Evolutionary conservation across 1,140 invertebrate species (phyloP).

Genomic region (Drosophila bocqueti): DNA sequence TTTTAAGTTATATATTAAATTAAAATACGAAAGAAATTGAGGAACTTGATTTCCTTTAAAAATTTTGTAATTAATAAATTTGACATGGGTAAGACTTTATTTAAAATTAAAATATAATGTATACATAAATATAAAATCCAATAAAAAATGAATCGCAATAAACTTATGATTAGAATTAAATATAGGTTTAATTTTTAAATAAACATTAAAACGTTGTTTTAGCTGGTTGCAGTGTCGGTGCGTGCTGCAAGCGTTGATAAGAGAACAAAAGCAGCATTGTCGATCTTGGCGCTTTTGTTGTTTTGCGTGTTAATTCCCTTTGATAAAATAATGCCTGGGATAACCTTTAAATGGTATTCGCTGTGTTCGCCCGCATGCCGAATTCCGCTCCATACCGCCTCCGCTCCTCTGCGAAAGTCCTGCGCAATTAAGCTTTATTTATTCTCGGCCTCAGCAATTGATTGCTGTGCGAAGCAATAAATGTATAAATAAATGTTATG

Average conservation of each 20-base stretch:
- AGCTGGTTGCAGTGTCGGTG: constrained; percentile 26
- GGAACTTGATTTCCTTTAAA: neutral
- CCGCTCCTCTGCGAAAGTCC: constrained; percentile 32
- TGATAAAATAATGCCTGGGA: constrained; percentile 82
- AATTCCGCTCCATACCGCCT: constrained; percentile 16
- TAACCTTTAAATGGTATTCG: constrained; percentile 79
- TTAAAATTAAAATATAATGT: neutral
- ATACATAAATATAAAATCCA: neutral
- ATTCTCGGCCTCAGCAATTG: constrained; percentile 70
- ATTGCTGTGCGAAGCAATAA: constrained; percentile 79
- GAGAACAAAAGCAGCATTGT: constrained; percentile 31
- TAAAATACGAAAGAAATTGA: too few relatives aligned
- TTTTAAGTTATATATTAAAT: neutral
- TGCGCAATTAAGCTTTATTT: constrained; percentile 82
- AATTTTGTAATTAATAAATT: neutral
- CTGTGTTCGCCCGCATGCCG: constrained; percentile 62
- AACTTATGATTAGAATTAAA: neutral
- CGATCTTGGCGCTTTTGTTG: constrained; percentile 41
- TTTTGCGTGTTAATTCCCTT: constrained; percentile 82
- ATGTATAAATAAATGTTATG: constrained; percentile 81
- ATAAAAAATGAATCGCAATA: neutral
- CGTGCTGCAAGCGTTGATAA: constrained; percentile 76
- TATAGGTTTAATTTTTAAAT: too few relatives aligned
- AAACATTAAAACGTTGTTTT: neutral
- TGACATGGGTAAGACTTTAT: too few relatives aligned